Evolutionary conservation across 1,140 invertebrate genomes (phyloP).

Genomic region (Drosophila sp.): DNA sequence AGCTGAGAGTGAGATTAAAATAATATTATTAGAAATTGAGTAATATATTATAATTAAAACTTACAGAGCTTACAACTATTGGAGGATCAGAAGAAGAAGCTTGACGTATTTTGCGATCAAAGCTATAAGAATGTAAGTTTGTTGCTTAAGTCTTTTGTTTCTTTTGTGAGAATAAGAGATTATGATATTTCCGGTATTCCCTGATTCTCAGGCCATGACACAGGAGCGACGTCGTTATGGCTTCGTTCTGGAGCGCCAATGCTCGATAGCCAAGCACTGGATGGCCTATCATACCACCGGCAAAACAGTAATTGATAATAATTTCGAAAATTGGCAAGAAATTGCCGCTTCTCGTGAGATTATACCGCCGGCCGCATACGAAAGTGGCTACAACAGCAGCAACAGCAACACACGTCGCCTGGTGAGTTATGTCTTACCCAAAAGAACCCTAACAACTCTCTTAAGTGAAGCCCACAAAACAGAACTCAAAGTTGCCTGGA

Average conservation of each 20-base stretch:
- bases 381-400: slow-evolving; percentile 64
- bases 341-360: slow-evolving; percentile 93
- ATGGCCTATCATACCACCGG: slow-evolving; percentile 93
- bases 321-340: slow-evolving; percentile 95
- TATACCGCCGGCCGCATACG: slow-evolving; percentile 85
- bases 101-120: slow-evolving; percentile 95
- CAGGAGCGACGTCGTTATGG: slow-evolving; percentile 96
- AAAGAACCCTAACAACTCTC: slow-evolving; percentile 19
- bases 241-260: slow-evolving; percentile 96
- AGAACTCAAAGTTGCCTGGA: neutral
- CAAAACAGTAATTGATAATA: slow-evolving; percentile 90
- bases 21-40: neutral
- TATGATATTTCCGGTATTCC: slow-evolving; percentile 7
- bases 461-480: slow-evolving; percentile 12
- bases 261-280: slow-evolving; percentile 96
- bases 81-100: slow-evolving; percentile 95
- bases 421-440: slow-evolving; percentile 59
- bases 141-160: slow-evolving; percentile 30
- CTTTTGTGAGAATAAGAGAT: neutral
- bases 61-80: slow-evolving; percentile 93
- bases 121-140: slow-evolving; percentile 94
- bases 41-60: neutral
- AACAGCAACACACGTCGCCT: slow-evolving; percentile 70
- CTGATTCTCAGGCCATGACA: slow-evolving; percentile 91
- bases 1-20: slow-evolving; percentile 89